These are phyloP conservation scores for Chrysemys picta DNA, from an alignment of 2,113 vertebrate species.

Conservation along the genomic window DNA sequence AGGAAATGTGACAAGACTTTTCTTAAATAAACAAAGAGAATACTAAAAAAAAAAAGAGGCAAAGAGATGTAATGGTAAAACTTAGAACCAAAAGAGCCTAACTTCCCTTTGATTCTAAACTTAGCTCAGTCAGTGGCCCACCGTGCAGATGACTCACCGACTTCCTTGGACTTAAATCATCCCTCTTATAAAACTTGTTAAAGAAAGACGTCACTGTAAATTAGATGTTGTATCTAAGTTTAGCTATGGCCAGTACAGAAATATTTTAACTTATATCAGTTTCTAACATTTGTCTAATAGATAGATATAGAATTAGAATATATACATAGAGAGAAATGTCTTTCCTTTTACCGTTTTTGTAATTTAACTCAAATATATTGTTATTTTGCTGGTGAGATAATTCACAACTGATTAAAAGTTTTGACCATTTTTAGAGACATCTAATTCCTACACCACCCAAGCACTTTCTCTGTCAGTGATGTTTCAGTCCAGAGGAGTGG, in stretches of 20 bases:
- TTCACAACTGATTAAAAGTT: slow-evolving; percentile 55
- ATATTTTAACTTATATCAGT: slow-evolving; percentile 77
- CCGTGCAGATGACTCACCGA: slow-evolving; percentile 82
- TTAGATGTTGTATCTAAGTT: slow-evolving; percentile 84
- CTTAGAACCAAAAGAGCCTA: slow-evolving; percentile 69
- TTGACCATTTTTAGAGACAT: slow-evolving; percentile 47
- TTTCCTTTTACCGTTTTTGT: slow-evolving; percentile 65
- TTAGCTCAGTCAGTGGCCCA: slow-evolving; percentile 82
- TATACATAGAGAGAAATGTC: slow-evolving; percentile 23
- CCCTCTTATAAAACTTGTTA: slow-evolving; percentile 85
- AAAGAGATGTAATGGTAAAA: slow-evolving; percentile 63
- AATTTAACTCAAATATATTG: slow-evolving; percentile 54
- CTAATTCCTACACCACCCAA: slow-evolving; percentile 26
- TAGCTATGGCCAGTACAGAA: slow-evolving; percentile 78
- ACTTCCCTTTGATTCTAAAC: slow-evolving; percentile 79
- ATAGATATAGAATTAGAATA: slow-evolving; percentile 15
- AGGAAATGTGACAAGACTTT: not conserved
- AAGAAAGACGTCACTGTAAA: slow-evolving; percentile 86
- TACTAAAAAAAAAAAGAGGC: not conserved
- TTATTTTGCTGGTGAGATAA: slow-evolving; percentile 58
- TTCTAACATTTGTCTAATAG: slow-evolving; percentile 66
- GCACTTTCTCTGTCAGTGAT: slow-evolving; percentile 41
- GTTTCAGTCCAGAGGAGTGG: not conserved
- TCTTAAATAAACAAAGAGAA: not conserved
- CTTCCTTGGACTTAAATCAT: slow-evolving; percentile 84